Evolutionary conservation across 2,888 invertebrate genomes (phyloP), one percentile per base, ranked within the genome.

Genomic region (Dryobota labecula): DNA sequence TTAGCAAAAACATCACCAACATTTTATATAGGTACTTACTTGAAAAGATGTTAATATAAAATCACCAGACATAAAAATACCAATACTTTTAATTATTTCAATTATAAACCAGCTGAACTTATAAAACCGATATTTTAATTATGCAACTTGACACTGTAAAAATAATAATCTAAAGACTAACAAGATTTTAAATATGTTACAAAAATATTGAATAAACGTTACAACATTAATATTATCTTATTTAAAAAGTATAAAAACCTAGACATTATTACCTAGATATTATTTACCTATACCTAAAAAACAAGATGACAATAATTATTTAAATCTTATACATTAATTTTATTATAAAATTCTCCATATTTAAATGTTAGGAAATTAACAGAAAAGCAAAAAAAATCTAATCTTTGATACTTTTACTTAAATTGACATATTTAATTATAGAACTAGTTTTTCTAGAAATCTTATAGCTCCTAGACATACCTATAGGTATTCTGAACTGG

Each of bases 401-500:
- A n/a, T n/a, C 27, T 3, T 30, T 15, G 20, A 27, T 38, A 78
- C 76, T 76, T 72, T 76, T 66, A 76, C 76, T 72, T 53, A 33
- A 2, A 76, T 76, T 78, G 36, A n/a, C 76, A 76, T 76, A 72
- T 62, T 57, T 43, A 41, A 57, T 78, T 53, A 43, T 0, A 27
- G 0, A 76, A 72, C 78, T 30, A 62, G 78, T 78, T 54, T 53
- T 66, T 53, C 60, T 78, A 76, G 69, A 76, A 53, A 56, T 61
- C 43, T 27, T 0, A 0, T 15, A 11, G 18, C 2, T 45, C 13
- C 51, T 68, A 76, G 68, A 76, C 73, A 11, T 9, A n/a, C n/a
- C 41, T 41, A 13, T 30, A 43, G 41, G 41, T 60, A 75, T 30
- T 9, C 0, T 0, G 5, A 47, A 67, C 67, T 4, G 8, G 60